These are phyloP conservation scores for Gortyna flavago DNA, from an alignment of 2,888 invertebrate genomes.

Conservation along the genomic window DNA sequence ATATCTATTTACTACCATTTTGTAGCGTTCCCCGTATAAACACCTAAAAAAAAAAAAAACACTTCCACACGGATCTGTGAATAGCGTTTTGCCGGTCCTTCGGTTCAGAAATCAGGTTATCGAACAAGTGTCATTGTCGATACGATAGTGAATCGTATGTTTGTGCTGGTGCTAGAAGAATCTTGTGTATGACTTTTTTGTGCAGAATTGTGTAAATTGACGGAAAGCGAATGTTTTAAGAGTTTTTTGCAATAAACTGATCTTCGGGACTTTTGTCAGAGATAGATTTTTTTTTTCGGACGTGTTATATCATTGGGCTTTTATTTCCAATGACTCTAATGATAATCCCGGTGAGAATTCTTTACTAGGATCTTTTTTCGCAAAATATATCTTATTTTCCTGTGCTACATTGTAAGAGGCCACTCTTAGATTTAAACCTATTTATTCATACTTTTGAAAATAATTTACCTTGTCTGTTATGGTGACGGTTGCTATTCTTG, in stretches of 20 bases:
- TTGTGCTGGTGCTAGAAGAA: neutral
- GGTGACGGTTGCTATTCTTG: constrained; percentile 27
- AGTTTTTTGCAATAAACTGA: neutral
- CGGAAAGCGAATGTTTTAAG: neutral
- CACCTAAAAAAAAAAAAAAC: too few relatives aligned
- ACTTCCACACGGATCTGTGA: too few relatives aligned
- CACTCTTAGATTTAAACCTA: neutral
- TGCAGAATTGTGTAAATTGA: neutral
- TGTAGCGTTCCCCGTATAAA: too few relatives aligned
- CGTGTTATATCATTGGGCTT: neutral
- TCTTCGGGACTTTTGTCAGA: neutral
- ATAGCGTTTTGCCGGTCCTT: too few relatives aligned
- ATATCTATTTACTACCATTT: too few relatives aligned
- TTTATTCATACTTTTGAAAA: constrained; percentile 1
- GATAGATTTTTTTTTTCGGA: neutral
- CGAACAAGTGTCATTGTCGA: too few relatives aligned
- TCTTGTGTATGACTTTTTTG: neutral
- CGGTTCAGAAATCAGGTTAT: too few relatives aligned
- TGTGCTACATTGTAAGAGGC: neutral
- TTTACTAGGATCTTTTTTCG: too few relatives aligned
- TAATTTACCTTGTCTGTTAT: neutral
- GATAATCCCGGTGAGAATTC: neutral
- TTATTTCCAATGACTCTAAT: neutral
- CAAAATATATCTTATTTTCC: neutral
- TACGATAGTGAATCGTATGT: too few relatives aligned